Conservation (phyloP, 2,888 invertebrate genomes). For the Pecten maximus region DNA sequence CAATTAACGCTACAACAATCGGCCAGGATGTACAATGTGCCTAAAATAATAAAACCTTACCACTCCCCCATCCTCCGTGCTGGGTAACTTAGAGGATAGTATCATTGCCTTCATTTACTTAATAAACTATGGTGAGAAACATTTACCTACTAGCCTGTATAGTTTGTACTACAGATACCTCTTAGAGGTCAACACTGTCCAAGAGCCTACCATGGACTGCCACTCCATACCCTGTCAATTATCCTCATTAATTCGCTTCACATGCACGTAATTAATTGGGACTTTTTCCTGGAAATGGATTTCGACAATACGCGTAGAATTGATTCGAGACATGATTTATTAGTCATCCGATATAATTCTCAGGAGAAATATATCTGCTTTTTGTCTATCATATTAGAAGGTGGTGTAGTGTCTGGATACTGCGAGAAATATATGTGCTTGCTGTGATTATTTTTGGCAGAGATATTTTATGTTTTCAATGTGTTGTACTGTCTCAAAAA, state of each 20-base stretch:
- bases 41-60: too few relatives aligned
- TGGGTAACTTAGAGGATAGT: too few relatives aligned
- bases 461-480: constrained; percentile 18
- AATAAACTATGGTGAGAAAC: too few relatives aligned
- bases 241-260: background rate
- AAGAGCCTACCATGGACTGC: background rate
- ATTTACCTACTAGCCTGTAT: too few relatives aligned
- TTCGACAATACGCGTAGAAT: background rate
- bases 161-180: background rate
- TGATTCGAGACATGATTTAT: background rate
- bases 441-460: constrained; percentile 33
- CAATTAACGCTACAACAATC: too few relatives aligned
- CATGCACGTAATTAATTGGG: constrained; percentile 2
- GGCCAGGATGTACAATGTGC: too few relatives aligned
- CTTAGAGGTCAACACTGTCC: background rate
- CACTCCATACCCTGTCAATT: background rate
- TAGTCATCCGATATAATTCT: background rate
- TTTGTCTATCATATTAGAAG: constrained; percentile 25
- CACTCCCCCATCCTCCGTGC: too few relatives aligned
- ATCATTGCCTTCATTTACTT: too few relatives aligned
- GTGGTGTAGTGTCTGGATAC: background rate
- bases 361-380: background rate
- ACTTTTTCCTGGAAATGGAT: background rate
- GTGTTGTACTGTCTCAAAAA: background rate
- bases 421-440: background rate